These are phyloP conservation scores for Sebastes cheni DNA, from an alignment of 2,797 vertebrate species.

Conservation along the genomic window DNA sequence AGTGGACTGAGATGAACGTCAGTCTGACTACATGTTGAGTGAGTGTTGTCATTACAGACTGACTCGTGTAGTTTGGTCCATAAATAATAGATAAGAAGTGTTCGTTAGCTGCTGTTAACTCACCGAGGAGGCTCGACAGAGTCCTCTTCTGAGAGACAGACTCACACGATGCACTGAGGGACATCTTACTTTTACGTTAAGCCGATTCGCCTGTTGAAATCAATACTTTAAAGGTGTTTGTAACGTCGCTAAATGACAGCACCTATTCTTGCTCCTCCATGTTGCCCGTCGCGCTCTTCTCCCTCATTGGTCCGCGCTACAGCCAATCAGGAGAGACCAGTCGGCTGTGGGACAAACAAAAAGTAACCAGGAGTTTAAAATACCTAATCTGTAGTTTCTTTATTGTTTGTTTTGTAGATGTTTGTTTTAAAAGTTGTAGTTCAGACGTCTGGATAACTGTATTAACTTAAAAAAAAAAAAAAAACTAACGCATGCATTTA, in stretches of 20 bases:
- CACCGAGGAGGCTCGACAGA: slow-evolving; percentile 77
- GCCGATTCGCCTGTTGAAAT: fast-evolving
- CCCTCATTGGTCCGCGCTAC: slow-evolving; percentile 52
- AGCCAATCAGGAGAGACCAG: slow-evolving; percentile 47
- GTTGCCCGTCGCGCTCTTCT: slow-evolving; percentile 59
- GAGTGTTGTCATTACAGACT: too few relatives aligned
- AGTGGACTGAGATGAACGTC: background rate
- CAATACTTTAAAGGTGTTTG: too few relatives aligned
- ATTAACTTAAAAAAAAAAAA: background rate
- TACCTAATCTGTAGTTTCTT: too few relatives aligned
- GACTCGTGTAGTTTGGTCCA: too few relatives aligned
- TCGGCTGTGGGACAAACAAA: background rate
- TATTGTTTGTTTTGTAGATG: background rate
- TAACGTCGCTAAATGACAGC: fast-evolving
- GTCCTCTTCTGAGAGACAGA: slow-evolving; percentile 61
- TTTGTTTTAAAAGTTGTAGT: background rate
- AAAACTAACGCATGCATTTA: background rate
- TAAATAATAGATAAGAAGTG: background rate
- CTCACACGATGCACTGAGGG: slow-evolving; percentile 43
- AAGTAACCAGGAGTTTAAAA: slow-evolving; percentile 4
- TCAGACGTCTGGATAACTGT: too few relatives aligned
- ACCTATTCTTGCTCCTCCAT: slow-evolving; percentile 22
- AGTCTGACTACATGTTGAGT: background rate
- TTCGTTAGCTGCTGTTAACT: slow-evolving; percentile 39
- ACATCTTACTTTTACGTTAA: slow-evolving; percentile 19